Base-by-base conservation (phyloP, 2,888 invertebrate species). In the Hypselothyrea guttata region DNA sequence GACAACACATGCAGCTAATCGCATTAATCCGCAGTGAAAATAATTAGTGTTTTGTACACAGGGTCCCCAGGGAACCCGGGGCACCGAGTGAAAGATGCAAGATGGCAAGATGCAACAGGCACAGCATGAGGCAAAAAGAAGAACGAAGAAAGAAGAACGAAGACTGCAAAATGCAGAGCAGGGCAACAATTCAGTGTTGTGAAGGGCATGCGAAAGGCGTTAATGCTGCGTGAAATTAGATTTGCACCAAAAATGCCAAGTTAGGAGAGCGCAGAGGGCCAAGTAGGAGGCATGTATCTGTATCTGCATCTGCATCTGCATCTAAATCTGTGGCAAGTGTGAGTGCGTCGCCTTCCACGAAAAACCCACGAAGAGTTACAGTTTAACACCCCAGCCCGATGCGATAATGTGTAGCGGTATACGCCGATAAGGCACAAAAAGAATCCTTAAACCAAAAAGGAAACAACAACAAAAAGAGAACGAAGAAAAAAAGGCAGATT, bases 211-310 rank as follows among this genome's bases (percentile, higher is more conserved):
- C 68, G 71, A 73, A 74, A 84, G 84, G 78, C 79, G 87, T 88
- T 89, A 89, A 89, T 89, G 83, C 89, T 86, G 89, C 89, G 88
- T 89, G 89, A 89, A 89, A 89, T 89, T 89, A 89, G 89, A 89
- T 89, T 89, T 89, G 82, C 82, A 72, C 64, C 77, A 72, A 79
- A 83, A 81, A 71, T 56, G 57, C 60, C 71, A 65, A 58, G 44
- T 12, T 38, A 8, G 7, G 22, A 13, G 11, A 9, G 30, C 46
- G 44, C 7, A 34, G 15, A n/a, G n/a, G 30, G 5, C 9, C 27
- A n/a, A 34, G 41, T 4, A n/a, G 38, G 12, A 44, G 12, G 47
- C 53, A 45, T 49, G 59, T 53, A 73, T 44, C 52, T 69, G 37
- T 48, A 45, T 40, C 56, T 49, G 18, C 41, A 55, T 54, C 48